These are phyloP conservation scores for Drosophila sturtevanti DNA, from an alignment of 1,140 invertebrate genomes.

Conservation along the genomic window DNA sequence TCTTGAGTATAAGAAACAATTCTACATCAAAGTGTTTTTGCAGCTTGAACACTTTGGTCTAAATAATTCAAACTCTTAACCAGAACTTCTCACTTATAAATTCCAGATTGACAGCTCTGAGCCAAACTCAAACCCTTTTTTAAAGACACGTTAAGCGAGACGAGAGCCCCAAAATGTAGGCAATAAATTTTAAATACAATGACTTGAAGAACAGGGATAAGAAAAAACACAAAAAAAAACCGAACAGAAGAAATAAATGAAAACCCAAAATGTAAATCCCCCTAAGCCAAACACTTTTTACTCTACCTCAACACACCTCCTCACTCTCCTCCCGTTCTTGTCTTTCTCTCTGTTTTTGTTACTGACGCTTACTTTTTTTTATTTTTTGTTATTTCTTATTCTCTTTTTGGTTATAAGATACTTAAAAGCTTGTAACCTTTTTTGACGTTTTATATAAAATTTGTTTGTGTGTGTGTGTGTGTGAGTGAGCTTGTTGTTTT, in stretches of 20 bases:
- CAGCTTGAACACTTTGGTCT: neutral
- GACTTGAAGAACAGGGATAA: neutral
- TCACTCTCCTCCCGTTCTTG: neutral
- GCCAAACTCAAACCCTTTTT: conserved; percentile 23
- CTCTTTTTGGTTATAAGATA: conserved; percentile 14
- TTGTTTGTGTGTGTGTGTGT: conserved; percentile 12
- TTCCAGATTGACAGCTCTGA: conserved; percentile 18
- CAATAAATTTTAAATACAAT: conserved; percentile 46
- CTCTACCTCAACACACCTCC: neutral
- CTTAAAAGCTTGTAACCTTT: conserved; percentile 34
- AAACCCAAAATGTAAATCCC: conserved; percentile 22
- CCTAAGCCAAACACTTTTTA: conserved; percentile 20
- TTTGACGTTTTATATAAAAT: conserved; percentile 22
- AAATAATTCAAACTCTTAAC: conserved; percentile 13
- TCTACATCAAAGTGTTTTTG: conserved; percentile 6
- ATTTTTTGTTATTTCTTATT: conserved; percentile 6
- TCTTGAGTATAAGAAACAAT: conserved; percentile 3
- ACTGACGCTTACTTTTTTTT: neutral
- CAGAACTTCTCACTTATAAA: conserved; percentile 11
- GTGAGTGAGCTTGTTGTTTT: neutral
- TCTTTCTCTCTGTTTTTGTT: neutral
- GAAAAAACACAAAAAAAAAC: neutral
- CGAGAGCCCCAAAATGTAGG: conserved; percentile 19
- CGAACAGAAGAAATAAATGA: neutral
- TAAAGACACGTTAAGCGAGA: conserved; percentile 8